Conservation (phyloP, 2,888 invertebrate species). For the Trichopoda pennipes region DNA sequence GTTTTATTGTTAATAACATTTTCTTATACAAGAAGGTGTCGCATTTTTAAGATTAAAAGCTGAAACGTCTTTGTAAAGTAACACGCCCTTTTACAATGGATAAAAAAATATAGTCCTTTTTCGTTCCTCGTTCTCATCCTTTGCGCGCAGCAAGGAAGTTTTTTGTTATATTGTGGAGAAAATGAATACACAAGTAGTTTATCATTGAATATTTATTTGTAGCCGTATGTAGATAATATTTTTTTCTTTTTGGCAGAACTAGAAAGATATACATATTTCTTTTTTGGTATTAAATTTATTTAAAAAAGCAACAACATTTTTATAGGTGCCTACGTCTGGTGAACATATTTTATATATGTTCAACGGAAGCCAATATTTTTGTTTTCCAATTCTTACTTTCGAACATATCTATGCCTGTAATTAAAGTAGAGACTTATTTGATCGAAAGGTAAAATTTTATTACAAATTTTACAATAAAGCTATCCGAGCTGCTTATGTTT, state of each 20-base stretch:
- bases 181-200: constrained; percentile 50
- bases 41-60: constrained; percentile 54
- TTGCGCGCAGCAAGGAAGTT: constrained; percentile 1
- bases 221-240: constrained; percentile 20
- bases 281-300: constrained; percentile 33
- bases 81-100: constrained; percentile 13
- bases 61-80: constrained; percentile 5
- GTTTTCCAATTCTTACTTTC: too few species aligned
- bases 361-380: too few species aligned
- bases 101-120: not conserved
- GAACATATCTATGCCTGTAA: too few species aligned
- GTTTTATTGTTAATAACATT: constrained; percentile 52
- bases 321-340: not conserved
- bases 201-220: constrained; percentile 61
- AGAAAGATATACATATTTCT: constrained; percentile 15
- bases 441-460: too few species aligned
- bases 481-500: too few species aligned
- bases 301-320: constrained; percentile 3
- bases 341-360: too few species aligned
- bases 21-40: constrained; percentile 56
- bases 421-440: too few species aligned
- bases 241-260: constrained; percentile 29
- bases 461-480: too few species aligned
- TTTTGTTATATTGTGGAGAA: constrained; percentile 11
- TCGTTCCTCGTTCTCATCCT: not conserved